Evolutionary conservation across 2,113 vertebrate genomes (phyloP), one percentile per base, ranked within the genome.

Genomic region (Condylura cristata): DNA sequence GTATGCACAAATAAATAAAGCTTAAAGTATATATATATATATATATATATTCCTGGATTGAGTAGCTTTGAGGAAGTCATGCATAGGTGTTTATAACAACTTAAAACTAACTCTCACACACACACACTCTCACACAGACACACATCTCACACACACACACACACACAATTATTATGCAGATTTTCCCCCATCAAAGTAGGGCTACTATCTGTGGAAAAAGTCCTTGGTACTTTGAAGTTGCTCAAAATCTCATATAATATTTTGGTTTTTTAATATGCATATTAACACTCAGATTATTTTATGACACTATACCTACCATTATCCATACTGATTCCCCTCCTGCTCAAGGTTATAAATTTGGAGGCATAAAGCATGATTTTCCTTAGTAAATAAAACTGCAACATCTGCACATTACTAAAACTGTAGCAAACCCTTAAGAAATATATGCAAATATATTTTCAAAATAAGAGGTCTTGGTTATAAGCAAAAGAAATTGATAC

Each of bases 391-490:
- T 94, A 94, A 95, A 94, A 96, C 87, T 61, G 86, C 66, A 93
- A 93, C 93, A 96, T 95, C 90, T 65, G 83, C 51, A 94, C 78
- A 80, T 94, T 90, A 92, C 94, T 93, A 92, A 95, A 95, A 90
- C 79, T 86, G 48, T 39, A 91, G 81, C 87, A 93, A 95, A 89
- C 68, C 78, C 95, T 92, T 72, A 94, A 95, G 93, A 97, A 94
- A 96, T 95, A 80, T 53, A 86, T 91, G 65, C 70, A 90, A 93
- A 91, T 94, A 84, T 76, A 84, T 68, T 95, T 95, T 89, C 60
- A 94, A 89, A 96, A 68, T 80, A 75, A 93, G n/a, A 93, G 46
- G 86, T 41, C 65, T 83, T 51, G 16, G 26, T 51, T 89, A 53
- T 34, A 96, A 95, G 63, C 60, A 94, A 94, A 97, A 86, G 34